Conservation (phyloP, 2,113 vertebrate genomes). For the Hyla sarda region DNA sequence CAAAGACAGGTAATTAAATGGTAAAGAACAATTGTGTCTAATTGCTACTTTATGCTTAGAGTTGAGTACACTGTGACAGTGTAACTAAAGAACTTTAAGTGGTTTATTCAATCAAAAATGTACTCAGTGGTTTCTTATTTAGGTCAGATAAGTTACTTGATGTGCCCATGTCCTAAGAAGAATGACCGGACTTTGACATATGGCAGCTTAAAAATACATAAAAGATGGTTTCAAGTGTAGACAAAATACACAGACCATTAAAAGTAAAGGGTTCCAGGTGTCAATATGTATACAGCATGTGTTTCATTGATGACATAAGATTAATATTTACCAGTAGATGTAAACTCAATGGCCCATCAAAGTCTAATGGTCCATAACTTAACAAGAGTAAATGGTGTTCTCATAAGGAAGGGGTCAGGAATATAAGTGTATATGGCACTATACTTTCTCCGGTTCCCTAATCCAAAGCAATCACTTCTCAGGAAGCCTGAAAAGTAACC, state of each 20-base stretch:
- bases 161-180: not conserved
- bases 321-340: constrained; percentile 11
- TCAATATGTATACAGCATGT: not conserved
- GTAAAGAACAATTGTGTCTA: too few species aligned
- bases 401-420: not conserved
- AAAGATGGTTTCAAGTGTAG: constrained; percentile 1
- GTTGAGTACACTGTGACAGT: too few species aligned
- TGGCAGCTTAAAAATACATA: constrained; percentile 17
- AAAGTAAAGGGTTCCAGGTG: not conserved
- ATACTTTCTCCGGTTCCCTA: not conserved
- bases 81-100: not conserved
- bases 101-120: not conserved
- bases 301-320: constrained; percentile 16
- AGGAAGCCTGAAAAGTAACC: constrained; percentile 11
- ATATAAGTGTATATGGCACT: not conserved
- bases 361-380: constrained; percentile 17
- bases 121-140: not conserved
- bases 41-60: too few species aligned
- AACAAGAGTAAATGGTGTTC: constrained; percentile 5
- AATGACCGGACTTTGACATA: not conserved
- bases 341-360: constrained; percentile 43
- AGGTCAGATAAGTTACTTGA: not conserved
- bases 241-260: constrained; percentile 11
- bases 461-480: not conserved
- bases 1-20: too few species aligned